Evolutionary conservation across 2,888 invertebrate species (phyloP), one percentile per base, ranked within the genome.

Genomic region (Meteorus colon): DNA sequence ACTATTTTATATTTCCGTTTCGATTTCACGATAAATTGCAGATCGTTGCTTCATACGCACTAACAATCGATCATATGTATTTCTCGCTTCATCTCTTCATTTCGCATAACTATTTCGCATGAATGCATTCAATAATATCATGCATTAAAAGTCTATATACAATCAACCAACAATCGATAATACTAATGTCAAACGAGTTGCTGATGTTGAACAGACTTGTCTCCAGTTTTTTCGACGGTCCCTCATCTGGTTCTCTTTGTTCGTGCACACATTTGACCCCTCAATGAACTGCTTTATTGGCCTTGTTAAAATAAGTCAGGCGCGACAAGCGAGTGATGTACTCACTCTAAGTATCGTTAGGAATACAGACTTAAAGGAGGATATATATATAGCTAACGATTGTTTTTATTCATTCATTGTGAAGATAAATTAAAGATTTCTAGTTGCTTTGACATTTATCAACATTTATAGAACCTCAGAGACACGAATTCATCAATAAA

Each of bases 301-400:
- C 81, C 82, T 86, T 81, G 85, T 86, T 86, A 84, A 84, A 82
- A 78, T 79, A 83, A 83, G 81, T 78, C 82, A 81, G 82, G 79
- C 84, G 80, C 81, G 81, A 55, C 55, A 24, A 24, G 24, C 55
- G 71, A 59, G 68, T 78, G 66, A 55, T 66, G 34, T 31, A 51
- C 14, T 41, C 12, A 12, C 27, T n/a, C 2, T 72, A 59, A n/a
- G 37, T 41, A 41, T 37, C 16, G 16, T 34, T 63, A 12, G 16
- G 10, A n/a, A 31, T 16, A n/a, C 29, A 29, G 16, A 10, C 29
- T 31, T 34, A 0, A 16, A 65, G 70, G 62, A 55, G 60, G 70
- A 55, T 68, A 51, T 70, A 0, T 70, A 0, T 41, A 12, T 12
- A 41, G 2, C 12, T 55, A 70, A 75, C 51, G 63, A 75, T 75